phyloP scores from a whole-genome alignment of 1,140 invertebrate genomes.

The Sminthurinus signatus region DNA sequence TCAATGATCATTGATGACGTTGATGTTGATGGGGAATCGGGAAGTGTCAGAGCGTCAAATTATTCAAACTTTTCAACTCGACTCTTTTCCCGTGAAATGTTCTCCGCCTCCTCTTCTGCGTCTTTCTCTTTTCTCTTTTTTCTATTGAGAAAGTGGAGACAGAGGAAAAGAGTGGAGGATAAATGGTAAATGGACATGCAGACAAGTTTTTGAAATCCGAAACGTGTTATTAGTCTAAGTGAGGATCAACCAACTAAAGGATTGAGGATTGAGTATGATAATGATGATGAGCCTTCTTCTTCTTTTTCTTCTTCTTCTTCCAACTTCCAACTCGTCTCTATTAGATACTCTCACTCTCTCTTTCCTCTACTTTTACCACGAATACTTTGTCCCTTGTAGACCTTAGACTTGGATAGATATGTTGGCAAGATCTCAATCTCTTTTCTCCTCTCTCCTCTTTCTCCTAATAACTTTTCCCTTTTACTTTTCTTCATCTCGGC shows the following conservation, averaged over 20 bases:
- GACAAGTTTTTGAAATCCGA: neutral
- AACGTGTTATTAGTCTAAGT: conserved; percentile 11
- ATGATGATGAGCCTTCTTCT: conserved; percentile 12
- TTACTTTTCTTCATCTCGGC: conserved; percentile 4
- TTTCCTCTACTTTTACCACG: too few relatives aligned
- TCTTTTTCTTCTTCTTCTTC: neutral
- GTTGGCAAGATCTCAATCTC: conserved; percentile 17
- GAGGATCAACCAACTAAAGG: too few relatives aligned
- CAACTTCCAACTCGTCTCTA: too few relatives aligned
- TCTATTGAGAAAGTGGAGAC: neutral
- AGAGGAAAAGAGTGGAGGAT: neutral
- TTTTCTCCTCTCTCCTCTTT: conserved; percentile 28
- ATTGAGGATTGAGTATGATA: too few relatives aligned
- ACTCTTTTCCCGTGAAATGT: too few relatives aligned
- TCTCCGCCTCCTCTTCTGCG: too few relatives aligned
- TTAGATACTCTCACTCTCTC: neutral
- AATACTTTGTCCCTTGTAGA: too few relatives aligned
- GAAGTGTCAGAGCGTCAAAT: conserved; percentile 18
- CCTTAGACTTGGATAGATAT: neutral
- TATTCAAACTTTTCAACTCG: conserved; percentile 12
- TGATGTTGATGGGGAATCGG: too few relatives aligned
- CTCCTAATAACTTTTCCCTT: conserved; percentile 32
- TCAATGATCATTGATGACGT: too few relatives aligned
- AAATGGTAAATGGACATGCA: conserved; percentile 7
- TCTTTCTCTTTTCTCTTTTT: too few relatives aligned